phyloP scores from a whole-genome alignment of 1,140 invertebrate species.

The Zaprionus kolodkinae region DNA sequence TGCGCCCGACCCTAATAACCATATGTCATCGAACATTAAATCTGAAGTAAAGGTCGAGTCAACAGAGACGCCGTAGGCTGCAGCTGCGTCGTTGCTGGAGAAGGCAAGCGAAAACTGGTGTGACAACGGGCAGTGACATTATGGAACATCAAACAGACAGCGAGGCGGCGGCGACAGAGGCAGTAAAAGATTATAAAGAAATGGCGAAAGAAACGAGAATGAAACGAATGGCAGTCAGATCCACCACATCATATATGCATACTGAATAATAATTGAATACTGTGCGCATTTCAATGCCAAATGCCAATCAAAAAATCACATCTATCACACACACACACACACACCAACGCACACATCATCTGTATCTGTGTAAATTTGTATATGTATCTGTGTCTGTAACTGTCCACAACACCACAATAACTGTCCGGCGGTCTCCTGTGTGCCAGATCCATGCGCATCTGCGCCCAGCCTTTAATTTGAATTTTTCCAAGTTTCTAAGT shows the following conservation, averaged over 20 bases:
- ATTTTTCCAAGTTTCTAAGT: conserved; percentile 80
- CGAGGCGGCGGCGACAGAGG: conserved; percentile 15
- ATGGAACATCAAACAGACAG: conserved; percentile 40
- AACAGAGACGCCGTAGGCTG: conserved; percentile 78
- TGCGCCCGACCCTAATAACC: conserved; percentile 84
- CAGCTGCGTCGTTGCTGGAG: conserved; percentile 48
- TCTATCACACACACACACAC: conserved; percentile 11
- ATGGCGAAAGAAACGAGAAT: not conserved
- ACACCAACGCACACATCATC: conserved; percentile 13
- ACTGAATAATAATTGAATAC: conserved; percentile 18
- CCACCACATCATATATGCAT: conserved; percentile 15
- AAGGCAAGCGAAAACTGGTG: conserved; percentile 31
- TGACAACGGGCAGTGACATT: conserved; percentile 66
- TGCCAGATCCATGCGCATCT: conserved; percentile 57
- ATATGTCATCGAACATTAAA: conserved; percentile 77
- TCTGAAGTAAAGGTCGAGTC: conserved; percentile 79
- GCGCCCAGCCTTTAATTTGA: conserved; percentile 75
- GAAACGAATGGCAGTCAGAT: conserved; percentile 13
- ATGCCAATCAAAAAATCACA: conserved; percentile 18
- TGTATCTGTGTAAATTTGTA: conserved; percentile 20
- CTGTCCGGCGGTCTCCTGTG: conserved; percentile 48
- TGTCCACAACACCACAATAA: conserved; percentile 20
- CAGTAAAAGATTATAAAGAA: conserved; percentile 1
- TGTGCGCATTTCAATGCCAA: conserved; percentile 33
- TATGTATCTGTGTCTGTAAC: conserved; percentile 43